Evolutionary conservation across 1,140 invertebrate species (phyloP).

Genomic region (Acyrthosiphon pisum): DNA sequence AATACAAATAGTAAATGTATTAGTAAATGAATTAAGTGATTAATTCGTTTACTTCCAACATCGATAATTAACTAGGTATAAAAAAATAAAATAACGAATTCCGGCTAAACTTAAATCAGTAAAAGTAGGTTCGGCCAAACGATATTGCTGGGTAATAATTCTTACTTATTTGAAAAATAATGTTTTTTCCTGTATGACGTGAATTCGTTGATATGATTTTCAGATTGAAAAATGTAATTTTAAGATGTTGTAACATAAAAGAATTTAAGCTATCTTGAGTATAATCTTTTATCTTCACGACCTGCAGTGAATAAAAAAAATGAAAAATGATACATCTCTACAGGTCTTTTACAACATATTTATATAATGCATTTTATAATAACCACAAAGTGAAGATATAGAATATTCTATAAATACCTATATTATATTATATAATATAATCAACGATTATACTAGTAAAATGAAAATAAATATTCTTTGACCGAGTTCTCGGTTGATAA

Average conservation of each 20-base stretch:
- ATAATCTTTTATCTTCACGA: not conserved
- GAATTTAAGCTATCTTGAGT: not conserved
- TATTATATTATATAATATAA: not conserved
- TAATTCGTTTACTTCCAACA: not conserved
- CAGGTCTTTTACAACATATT: not conserved
- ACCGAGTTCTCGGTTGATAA: not conserved
- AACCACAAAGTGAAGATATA: not conserved
- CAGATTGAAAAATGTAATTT: not conserved
- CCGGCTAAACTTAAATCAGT: not conserved
- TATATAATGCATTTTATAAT: not conserved
- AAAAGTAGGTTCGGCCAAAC: not conserved
- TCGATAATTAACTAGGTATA: not conserved
- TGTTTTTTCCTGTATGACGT: not conserved
- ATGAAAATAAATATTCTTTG: not conserved
- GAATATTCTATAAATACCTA: not conserved
- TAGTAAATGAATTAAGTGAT: no score
- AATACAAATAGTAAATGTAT: no score
- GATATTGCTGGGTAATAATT: not conserved
- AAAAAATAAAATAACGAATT: not conserved
- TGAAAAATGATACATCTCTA: not conserved
- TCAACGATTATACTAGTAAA: not conserved
- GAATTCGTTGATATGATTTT: not conserved
- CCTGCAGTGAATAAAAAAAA: not conserved
- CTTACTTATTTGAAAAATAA: conserved; percentile 9
- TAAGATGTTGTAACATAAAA: conserved; percentile 5